Evolutionary conservation across 92 coral and sea anemone species (phyloP), one percentile per base, ranked within the genome.

Genomic region (Umimayanthus chanpuru): DNA sequence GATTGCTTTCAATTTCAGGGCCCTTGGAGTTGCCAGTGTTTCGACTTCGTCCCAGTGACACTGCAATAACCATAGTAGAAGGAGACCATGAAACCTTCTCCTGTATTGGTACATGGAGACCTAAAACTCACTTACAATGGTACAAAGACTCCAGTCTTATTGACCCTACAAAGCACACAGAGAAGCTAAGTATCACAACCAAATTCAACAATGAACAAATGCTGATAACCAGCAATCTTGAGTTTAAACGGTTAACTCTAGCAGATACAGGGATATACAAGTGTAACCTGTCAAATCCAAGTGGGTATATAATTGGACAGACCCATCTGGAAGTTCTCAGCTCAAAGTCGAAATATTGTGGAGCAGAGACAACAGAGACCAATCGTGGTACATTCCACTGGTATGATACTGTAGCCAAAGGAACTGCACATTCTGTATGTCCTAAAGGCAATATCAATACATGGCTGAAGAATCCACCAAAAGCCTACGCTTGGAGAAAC

Each of bases 331-430:
- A 87, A 7, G 93, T 95, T 40, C 89, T 97, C 1, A 85, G 90
- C 18, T 74, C 94, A 0, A 74, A 91, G 40, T 81, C 90, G 6
- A 85, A 83, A 58, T 90, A 81, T 71, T 97, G 99, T 73, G 83
- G 65, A 41, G 95, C 94, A 53, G 97, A 89, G 41, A 30, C 80
- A 55, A 92, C 93, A 16, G 88, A 90, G 81, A 92, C 93, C 4
- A 81, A 81, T n/a, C 91, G 93, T 43, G 98, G 98, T 1, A 82
- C 81, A 5, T 94, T 95, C 75, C 93, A 87, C 16, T 97, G 99
- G 99, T 93, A 96, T 72, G 92, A 91, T 36, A 91, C 94, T 23
- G 92, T 89, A 39, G 92, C 91, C 12, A 93, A 95, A 10, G 92
- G 93, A 5, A 84, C 89, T 5, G 95, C 94, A 0, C 80, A 81